A percentile compares a stretch with the other conserved stretches of the same genome.
These are phyloP conservation scores for Pterobdella sp. DNA, from an alignment of 2,888 invertebrate species.

Conservation along the genomic window DNA sequence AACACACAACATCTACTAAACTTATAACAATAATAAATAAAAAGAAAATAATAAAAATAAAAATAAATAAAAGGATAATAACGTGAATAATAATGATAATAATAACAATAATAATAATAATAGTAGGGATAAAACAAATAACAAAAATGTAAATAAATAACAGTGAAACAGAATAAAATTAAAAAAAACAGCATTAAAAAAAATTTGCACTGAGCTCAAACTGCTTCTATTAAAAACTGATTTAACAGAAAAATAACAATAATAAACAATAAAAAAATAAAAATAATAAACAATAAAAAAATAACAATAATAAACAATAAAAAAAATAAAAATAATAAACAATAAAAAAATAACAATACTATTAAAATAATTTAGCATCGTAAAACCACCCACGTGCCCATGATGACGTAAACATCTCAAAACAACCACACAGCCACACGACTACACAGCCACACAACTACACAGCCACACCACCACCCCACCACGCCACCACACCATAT, in stretches of 20 bases:
- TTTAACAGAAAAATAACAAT: not conserved
- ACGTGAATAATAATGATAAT: not conserved
- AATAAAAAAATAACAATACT: no score
- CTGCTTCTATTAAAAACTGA: not conserved
- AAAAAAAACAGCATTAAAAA: no score
- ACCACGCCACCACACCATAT: no score
- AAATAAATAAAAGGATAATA: no score
- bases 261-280: not conserved
- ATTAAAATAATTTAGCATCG: not conserved
- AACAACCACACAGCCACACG: constrained; percentile 13
- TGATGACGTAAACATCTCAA: not conserved
- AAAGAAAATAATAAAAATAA: no score
- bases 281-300: not conserved
- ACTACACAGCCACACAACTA: constrained; percentile 15
- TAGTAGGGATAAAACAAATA: not conserved
- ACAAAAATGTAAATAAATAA: not conserved
- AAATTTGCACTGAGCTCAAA: no score
- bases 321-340: not conserved
- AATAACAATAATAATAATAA: not conserved
- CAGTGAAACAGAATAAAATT: not conserved
- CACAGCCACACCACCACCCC: constrained; percentile 9
- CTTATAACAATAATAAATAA: no score
- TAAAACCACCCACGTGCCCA: not conserved
- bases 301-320: constrained; percentile 8
- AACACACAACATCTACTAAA: no score